Conservation (phyloP, 2,797 vertebrate species). For the Mallotus villosus region DNA sequence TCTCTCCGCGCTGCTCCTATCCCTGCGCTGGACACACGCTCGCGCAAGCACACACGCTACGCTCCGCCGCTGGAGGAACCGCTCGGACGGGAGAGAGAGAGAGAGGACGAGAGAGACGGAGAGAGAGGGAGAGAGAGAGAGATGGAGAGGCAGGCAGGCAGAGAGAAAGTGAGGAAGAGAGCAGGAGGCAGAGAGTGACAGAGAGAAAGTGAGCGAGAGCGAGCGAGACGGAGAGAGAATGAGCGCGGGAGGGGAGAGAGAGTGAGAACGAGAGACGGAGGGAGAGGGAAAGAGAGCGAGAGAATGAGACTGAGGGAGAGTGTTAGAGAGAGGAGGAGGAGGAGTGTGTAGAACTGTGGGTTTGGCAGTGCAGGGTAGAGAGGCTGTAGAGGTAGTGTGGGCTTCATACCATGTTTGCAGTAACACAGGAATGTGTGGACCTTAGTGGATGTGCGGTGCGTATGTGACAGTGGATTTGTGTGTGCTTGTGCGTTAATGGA, state of each 20-base stretch:
- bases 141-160: conserved; percentile 22
- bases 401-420: conserved; percentile 24
- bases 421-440: conserved; percentile 17
- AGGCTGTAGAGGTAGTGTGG: conserved; percentile 30
- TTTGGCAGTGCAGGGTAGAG: conserved; percentile 16
- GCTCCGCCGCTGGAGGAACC: conserved; percentile 50
- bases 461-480: neutral
- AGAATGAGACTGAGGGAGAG: neutral
- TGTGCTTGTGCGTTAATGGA: neutral
- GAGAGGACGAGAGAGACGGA: conserved; percentile 25
- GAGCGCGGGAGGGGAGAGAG: neutral
- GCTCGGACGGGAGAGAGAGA: conserved; percentile 43
- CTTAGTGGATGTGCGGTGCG: neutral
- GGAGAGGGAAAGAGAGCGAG: neutral
- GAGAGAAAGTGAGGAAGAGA: conserved; percentile 26
- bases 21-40: conserved; percentile 22
- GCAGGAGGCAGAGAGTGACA: conserved; percentile 4
- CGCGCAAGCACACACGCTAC: conserved; percentile 23
- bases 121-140: conserved; percentile 34
- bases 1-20: conserved; percentile 8
- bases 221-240: neutral
- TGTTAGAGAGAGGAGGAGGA: neutral
- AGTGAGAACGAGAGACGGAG: neutral
- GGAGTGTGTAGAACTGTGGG: neutral
- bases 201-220: neutral